These are phyloP conservation scores for Alentia gelatinosa DNA, from an alignment of 2,888 invertebrate species.

Conservation along the genomic window DNA sequence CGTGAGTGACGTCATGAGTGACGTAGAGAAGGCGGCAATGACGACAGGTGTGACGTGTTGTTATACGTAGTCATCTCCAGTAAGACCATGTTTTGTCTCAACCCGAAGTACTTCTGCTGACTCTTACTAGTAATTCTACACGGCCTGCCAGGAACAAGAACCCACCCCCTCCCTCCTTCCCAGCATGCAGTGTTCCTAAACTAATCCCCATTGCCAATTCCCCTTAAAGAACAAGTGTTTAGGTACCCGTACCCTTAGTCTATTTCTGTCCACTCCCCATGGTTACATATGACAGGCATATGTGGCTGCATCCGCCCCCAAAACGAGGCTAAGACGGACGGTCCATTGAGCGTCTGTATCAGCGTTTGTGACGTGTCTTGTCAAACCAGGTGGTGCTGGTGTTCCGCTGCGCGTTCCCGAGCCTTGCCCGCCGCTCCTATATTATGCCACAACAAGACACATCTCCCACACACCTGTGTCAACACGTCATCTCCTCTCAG, in stretches of 20 bases:
- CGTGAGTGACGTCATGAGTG: no score
- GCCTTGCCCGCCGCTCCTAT: background rate
- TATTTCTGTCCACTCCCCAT: background rate
- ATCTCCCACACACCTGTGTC: background rate
- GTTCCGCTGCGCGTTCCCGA: background rate
- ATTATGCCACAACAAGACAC: background rate
- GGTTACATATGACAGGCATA: slow-evolving; percentile 17
- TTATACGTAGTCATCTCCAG: no score
- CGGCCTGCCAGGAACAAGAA: no score
- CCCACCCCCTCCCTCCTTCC: no score
- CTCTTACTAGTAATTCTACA: no score
- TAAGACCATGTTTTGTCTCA: no score
- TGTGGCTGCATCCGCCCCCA: background rate
- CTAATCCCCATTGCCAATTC: background rate
- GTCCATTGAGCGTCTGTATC: background rate
- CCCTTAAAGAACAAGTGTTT: background rate
- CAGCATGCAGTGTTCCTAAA: no score
- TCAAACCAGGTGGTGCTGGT: background rate
- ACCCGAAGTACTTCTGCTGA: no score
- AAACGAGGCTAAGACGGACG: background rate
- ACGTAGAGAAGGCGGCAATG: no score
- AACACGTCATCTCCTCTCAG: background rate
- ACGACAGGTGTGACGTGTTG: no score
- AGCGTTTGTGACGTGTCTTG: slow-evolving; percentile 26
- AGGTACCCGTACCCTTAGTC: background rate